phyloP scores from a whole-genome alignment of 1,140 invertebrate species.

The Nasonia longicornis region DNA sequence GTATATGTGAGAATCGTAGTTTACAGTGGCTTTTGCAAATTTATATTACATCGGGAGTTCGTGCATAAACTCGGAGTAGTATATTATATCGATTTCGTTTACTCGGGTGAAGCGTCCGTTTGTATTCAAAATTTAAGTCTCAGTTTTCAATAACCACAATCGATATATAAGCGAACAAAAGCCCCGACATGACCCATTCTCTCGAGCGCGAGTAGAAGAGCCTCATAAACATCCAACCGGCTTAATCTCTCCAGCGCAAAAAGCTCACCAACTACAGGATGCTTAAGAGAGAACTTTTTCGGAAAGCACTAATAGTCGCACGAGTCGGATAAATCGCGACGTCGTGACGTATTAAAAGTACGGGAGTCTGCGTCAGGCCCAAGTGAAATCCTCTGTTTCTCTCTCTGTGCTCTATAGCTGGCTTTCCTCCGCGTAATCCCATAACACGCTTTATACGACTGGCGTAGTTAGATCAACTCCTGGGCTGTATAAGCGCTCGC shows the following conservation, averaged over 20 bases:
- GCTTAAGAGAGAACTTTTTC: not conserved
- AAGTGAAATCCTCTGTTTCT: not conserved
- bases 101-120: too few relatives aligned
- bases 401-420: not conserved
- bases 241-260: too few relatives aligned
- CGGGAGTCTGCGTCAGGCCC: not conserved
- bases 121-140: too few relatives aligned
- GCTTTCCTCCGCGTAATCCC: constrained; percentile 2
- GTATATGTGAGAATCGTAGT: too few relatives aligned
- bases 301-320: not conserved
- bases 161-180: too few relatives aligned
- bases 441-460: constrained; percentile 9
- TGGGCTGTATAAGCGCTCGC: not conserved
- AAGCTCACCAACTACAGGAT: not conserved
- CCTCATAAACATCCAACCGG: not conserved
- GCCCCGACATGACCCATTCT: too few relatives aligned
- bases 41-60: too few relatives aligned
- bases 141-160: too few relatives aligned
- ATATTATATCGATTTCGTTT: too few relatives aligned
- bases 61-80: too few relatives aligned
- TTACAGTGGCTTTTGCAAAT: too few relatives aligned
- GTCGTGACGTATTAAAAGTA: not conserved
- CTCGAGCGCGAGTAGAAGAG: not conserved
- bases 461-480: constrained; percentile 11
- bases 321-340: not conserved